phyloP scores from a whole-genome alignment of 1,140 invertebrate genomes.

The Dermatophagoides farinae region DNA sequence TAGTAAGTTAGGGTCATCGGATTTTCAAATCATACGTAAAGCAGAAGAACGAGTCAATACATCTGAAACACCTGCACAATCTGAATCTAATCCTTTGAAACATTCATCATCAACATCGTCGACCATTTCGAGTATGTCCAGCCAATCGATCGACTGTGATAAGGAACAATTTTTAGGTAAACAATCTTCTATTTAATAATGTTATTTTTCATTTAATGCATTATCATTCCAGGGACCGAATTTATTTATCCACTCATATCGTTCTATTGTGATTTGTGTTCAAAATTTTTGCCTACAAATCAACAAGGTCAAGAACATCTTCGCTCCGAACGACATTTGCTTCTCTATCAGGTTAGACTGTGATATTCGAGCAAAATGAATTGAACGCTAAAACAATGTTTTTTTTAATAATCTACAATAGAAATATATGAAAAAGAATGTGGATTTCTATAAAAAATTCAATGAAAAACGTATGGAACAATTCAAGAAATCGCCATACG shows the following conservation, averaged over 20 bases:
- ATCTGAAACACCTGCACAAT: not conserved
- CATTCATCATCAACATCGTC: not conserved
- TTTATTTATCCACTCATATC: not conserved
- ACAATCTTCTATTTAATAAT: not conserved
- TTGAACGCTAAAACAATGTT: not conserved
- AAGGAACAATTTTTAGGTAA: no score
- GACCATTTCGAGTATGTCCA: not conserved
- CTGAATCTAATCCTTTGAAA: not conserved
- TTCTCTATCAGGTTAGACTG: not conserved
- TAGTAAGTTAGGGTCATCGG: not conserved
- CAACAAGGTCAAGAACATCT: not conserved
- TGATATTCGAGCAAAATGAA: not conserved
- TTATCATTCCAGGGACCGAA: not conserved
- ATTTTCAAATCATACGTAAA: not conserved
- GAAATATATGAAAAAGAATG: conserved; percentile 3
- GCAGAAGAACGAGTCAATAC: not conserved
- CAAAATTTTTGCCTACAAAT: not conserved
- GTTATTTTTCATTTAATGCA: not conserved
- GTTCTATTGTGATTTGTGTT: conserved; percentile 5
- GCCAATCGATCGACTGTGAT: not conserved
- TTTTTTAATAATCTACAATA: not conserved
- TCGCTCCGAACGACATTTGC: not conserved
- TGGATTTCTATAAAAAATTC: not conserved
- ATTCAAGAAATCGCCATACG: not conserved
- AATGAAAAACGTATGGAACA: not conserved